Base-by-base conservation (phyloP, 2,888 invertebrate species). In the Zaprionus lineosus region DNA sequence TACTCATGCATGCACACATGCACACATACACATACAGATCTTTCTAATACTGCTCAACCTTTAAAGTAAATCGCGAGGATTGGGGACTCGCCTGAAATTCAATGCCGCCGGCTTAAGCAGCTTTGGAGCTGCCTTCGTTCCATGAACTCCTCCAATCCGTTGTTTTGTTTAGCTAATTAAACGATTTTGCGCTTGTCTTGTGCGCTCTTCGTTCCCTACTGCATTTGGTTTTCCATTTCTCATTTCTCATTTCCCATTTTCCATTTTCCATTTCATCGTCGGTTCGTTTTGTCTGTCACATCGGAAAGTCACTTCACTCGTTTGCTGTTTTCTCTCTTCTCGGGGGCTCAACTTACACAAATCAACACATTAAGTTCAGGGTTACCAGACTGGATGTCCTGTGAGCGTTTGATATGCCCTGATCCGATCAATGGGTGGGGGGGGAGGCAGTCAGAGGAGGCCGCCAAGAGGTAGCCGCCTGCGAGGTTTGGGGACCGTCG, bases 321-420 rank as follows among this genome's bases (percentile, higher is more conserved):
- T n/a, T 33, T 58, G 24, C 19, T 52, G 48, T 40, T 39, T n/a
- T n/a, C 47, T 40, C 21, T 37, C 31, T 55, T 75, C 58, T 73
- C 55, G 57, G 56, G 59, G 51, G 31, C 65, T 77, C 72, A 51
- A 61, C 53, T 76, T 76, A 65, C 77, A 73, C 61, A 64, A 76
- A 76, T 76, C 64, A 73, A 74, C 77, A 76, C 65, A 73, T 74
- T 73, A 61, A 40, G 48, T 59, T 66, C 48, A 58, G 55, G 37
- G 61, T 39, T 52, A 63, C 50, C 28, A 41, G 66, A 29, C 36
- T n/a, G n/a, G n/a, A n/a, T n/a, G n/a, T n/a, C n/a, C n/a, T n/a
- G n/a, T n/a, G n/a, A n/a, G n/a, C n/a, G n/a, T n/a, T n/a, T n/a
- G n/a, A n/a, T n/a, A n/a, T n/a, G n/a, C n/a, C n/a, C n/a, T n/a